phyloP scores from a whole-genome alignment of 2,797 vertebrate genomes.

The Hephaestus fuliginosus region DNA sequence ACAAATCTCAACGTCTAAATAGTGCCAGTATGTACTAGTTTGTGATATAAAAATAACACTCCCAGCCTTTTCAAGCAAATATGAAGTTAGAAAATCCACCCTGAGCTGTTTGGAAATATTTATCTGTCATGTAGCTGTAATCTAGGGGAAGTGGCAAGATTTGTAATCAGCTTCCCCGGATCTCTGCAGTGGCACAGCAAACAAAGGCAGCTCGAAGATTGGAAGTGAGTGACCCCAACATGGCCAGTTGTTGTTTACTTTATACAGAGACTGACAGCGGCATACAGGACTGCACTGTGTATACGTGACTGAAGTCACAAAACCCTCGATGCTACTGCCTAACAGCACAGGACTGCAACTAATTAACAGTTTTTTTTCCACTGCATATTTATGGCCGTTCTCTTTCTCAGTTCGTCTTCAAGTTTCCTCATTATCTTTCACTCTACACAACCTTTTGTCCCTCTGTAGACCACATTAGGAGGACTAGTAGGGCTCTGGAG shows the following conservation, averaged over 20 bases:
- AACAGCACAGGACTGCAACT: slow-evolving; percentile 45
- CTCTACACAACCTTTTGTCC: slow-evolving; percentile 38
- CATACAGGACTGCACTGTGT: slow-evolving; percentile 42
- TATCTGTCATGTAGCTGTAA: slow-evolving; percentile 54
- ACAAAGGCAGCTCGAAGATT: slow-evolving; percentile 75
- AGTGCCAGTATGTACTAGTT: slow-evolving; percentile 1
- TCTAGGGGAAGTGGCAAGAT: slow-evolving; percentile 68
- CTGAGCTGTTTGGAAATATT: slow-evolving; percentile 32
- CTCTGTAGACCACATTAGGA: slow-evolving; percentile 36
- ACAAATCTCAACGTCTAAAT: background rate
- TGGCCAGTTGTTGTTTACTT: slow-evolving; percentile 76
- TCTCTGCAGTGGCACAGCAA: slow-evolving; percentile 70
- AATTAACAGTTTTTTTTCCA: slow-evolving; percentile 49
- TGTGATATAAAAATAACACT: background rate
- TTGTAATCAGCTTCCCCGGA: slow-evolving; percentile 70
- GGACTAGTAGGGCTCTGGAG: slow-evolving; percentile 32
- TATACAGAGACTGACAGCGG: slow-evolving; percentile 57
- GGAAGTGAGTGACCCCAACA: slow-evolving; percentile 73
- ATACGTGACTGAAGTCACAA: slow-evolving; percentile 80
- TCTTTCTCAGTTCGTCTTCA: slow-evolving; percentile 32
- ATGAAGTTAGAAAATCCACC: slow-evolving; percentile 35
- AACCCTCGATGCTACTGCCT: slow-evolving; percentile 26
- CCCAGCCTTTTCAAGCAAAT: slow-evolving; percentile 34
- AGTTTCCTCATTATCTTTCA: slow-evolving; percentile 49
- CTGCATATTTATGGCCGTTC: slow-evolving; percentile 25